Base-by-base conservation (phyloP, 2,113 vertebrate species). In the Ciconia maguari region DNA sequence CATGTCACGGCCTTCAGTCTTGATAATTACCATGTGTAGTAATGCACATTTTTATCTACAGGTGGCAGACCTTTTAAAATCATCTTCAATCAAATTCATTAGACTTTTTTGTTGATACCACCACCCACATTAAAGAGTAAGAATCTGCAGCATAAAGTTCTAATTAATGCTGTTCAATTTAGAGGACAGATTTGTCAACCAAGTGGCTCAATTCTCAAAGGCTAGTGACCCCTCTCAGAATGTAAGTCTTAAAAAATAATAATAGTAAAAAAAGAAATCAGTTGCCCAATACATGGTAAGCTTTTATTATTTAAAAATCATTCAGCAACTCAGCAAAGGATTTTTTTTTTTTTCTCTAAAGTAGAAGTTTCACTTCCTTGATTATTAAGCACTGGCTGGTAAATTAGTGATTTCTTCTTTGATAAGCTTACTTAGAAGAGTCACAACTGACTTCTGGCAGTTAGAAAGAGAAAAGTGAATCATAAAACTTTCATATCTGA, bases 1-100 rank as follows among this genome's bases (percentile, higher is more conserved):
- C 96, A 92, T 54, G 86, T 82, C 76, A 81, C 8, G 38, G 86
- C 81, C 94, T 96, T 95, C 83, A 88, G 82, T 92, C 95, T 96
- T 76, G 70, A 78, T 97, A 97, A 97, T 97, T 98, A 97, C 79
- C 91, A 96, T 85, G 94, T 87, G 64, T 58, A 96, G 92, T 95
- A 96, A 98, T 93, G 95, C 86, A 95, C 94, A 95, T 95, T 97
- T 97, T 97, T 94, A 97, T 97, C 97, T 95, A 96, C 97, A 98
- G 97, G 98, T 97, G 95, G 94, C 94, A 96, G 96, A 97, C 96
- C 97, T 97, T 98, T 97, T 74, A 60, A 97, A 97, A 96, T 96
- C 91, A 97, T 82, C 91, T 97, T 97, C 97, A 96, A 95, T 98
- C 95, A 97, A 94, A 97, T 93, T 96, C 90, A 70, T 92, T 81